Evolutionary conservation across 2,888 invertebrate genomes (phyloP).

Genomic region (Lochmaea capreae): DNA sequence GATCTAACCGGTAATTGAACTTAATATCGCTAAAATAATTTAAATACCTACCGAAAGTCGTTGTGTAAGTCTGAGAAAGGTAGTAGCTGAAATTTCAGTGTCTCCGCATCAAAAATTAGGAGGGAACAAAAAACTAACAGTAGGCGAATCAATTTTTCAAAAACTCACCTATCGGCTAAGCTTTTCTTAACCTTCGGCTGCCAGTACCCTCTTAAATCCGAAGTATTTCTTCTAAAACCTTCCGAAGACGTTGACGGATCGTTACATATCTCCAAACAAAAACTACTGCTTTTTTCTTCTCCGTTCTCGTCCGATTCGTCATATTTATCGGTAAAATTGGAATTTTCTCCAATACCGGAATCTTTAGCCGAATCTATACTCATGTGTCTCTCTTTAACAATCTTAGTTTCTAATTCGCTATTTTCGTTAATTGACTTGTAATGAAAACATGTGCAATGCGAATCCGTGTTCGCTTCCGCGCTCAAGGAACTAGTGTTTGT

Average conservation of each 20-base stretch:
- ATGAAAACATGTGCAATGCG: conserved; percentile 49
- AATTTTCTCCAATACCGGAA: conserved; percentile 72
- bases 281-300: conserved; percentile 41
- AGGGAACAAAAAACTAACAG: not conserved
- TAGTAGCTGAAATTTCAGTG: no score
- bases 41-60: no score
- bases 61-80: no score
- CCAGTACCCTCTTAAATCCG: conserved; percentile 61
- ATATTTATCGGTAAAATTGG: conserved; percentile 62
- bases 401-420: conserved; percentile 43
- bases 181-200: conserved; percentile 64
- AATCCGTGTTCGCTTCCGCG: conserved; percentile 44
- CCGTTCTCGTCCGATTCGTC: conserved; percentile 51
- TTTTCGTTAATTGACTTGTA: conserved; percentile 46
- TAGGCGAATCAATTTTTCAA: no score
- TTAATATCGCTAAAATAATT: no score
- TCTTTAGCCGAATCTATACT: conserved; percentile 75
- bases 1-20: no score
- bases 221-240: conserved; percentile 27
- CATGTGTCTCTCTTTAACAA: conserved; percentile 67
- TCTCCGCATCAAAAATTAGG: no score
- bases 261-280: conserved; percentile 41
- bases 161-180: conserved; percentile 62
- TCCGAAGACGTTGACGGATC: conserved; percentile 42
- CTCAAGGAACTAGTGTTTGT: conserved; percentile 56